Base-by-base conservation (phyloP, 92 coral and sea anemone genomes). In the Heliopora coerulea region DNA sequence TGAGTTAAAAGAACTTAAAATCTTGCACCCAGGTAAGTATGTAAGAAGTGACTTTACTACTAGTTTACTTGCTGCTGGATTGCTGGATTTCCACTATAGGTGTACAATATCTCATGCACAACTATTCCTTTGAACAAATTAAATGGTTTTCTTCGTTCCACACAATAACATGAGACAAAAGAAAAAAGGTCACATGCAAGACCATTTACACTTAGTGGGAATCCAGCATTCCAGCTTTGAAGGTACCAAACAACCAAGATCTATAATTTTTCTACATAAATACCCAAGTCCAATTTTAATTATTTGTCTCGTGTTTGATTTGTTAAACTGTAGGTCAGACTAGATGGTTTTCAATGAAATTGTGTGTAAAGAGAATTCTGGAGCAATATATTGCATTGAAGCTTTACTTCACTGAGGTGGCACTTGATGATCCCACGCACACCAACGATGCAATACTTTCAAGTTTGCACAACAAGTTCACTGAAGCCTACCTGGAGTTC, bases 341-440 rank as follows among this genome's bases (percentile, higher is more conserved):
- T 13, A 19, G 64, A 26, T 59, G 64, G 64, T 24, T 59, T 9
- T 59, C 64, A 19, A 59, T 59, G 64, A 59, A 59, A 59, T 37
- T 32, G 4, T 59, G 64, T 26, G 32, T 59, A 4, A 59, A 59
- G 32, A 59, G 64, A 59, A 59, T 59, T 32, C 64, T 59, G 4
- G 64, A 59, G 29, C 17, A 32, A 12, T 59, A 26, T 59, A 59
- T 12, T 59, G 26, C 32, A 59, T 32, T 21, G 39, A 26, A 59
- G 39, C 64, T 59, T 31, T 59, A 59, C 64, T 59, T 59, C 8
- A 59, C 64, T 26, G 13, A 1, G 23, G 64, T 21, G 35, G 64
- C 64, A 59, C 27, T 59, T 59, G 64, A 59, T 7, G 64, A 59
- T 59, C 35, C 64, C 14, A 59, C 64, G 12, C 35, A 59, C 64